phyloP scores from a whole-genome alignment of 2,113 vertebrate genomes.

The Pseudonaja textilis region DNA sequence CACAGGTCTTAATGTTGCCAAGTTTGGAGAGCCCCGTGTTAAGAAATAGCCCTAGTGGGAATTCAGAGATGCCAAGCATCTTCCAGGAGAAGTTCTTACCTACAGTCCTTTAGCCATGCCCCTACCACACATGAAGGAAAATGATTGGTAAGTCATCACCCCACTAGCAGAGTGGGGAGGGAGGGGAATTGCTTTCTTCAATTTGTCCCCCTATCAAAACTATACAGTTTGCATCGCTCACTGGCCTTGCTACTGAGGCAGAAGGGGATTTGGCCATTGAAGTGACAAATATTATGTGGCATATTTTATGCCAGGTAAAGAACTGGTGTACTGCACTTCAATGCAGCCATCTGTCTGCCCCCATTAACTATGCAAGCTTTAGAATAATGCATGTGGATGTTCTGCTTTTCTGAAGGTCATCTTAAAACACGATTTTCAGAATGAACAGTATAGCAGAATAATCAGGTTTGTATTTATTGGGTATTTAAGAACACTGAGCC shows the following conservation, averaged over 20 bases:
- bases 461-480: neutral
- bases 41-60: neutral
- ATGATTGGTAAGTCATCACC: neutral
- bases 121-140: neutral
- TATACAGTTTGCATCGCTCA: neutral
- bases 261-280: neutral
- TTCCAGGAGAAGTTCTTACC: neutral
- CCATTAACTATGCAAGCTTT: neutral
- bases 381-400: neutral
- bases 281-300: neutral
- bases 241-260: neutral
- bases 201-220: neutral
- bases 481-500: neutral
- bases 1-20: too few relatives aligned
- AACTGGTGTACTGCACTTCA: neutral
- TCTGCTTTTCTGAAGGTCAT: neutral
- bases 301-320: neutral
- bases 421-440: neutral
- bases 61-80: neutral
- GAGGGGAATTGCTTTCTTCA: neutral
- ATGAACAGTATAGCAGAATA: neutral
- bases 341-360: neutral
- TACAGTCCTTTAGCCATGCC: neutral
- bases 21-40: too few relatives aligned
- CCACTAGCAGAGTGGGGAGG: neutral